A percentile compares a stretch with the other conserved stretches of the same genome.
Evolutionary conservation across 2,113 vertebrate genomes (phyloP).

Genomic region (Marmota monax): DNA sequence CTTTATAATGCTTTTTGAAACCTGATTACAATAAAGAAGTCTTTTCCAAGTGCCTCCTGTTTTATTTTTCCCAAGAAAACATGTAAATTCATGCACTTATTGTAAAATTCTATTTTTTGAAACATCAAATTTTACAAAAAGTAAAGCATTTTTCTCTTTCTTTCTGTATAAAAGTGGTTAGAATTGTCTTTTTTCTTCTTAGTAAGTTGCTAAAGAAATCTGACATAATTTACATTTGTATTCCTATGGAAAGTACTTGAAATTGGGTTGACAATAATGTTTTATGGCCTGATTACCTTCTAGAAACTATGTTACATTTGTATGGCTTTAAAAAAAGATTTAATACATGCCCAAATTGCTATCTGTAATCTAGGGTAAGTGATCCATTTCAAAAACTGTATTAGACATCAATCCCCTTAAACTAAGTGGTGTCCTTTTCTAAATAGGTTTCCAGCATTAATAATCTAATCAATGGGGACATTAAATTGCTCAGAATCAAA

Average conservation of each 20-base stretch:
- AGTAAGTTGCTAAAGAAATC: neutral
- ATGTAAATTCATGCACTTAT: neutral
- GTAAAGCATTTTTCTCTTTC: neutral
- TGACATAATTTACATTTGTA: slow-evolving; percentile 35
- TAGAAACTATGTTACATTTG: neutral
- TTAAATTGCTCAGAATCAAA: neutral
- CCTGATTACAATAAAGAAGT: neutral
- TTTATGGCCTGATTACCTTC: neutral
- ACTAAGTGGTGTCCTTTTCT: neutral
- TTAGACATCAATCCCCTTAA: neutral
- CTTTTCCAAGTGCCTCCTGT: neutral
- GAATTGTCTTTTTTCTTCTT: slow-evolving; percentile 47
- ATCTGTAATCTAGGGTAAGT: neutral
- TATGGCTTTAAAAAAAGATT: neutral
- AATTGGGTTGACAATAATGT: neutral
- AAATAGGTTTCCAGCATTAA: neutral
- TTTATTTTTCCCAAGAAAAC: slow-evolving; percentile 46
- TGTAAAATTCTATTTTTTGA: slow-evolving; percentile 35
- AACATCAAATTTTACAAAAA: slow-evolving; percentile 1
- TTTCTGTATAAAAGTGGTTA: slow-evolving; percentile 3
- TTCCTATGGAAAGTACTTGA: neutral
- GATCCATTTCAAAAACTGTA: slow-evolving; percentile 1
- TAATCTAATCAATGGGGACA: neutral
- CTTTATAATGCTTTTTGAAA: neutral
- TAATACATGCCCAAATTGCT: neutral